phyloP scores from a whole-genome alignment of 2,113 vertebrate genomes.

The Vulpes lagopus region DNA sequence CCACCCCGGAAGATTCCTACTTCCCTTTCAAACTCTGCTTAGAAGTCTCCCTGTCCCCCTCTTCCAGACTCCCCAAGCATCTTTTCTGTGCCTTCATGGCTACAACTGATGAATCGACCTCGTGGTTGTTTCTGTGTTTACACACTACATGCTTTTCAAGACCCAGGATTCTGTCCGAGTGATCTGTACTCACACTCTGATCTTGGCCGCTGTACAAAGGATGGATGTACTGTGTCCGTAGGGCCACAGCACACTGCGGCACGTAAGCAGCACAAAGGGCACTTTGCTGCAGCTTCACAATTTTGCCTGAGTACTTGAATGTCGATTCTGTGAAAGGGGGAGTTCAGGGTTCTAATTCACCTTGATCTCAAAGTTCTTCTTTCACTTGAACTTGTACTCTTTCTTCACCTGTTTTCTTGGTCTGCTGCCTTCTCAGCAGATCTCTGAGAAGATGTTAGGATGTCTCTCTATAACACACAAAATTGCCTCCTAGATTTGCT shows the following conservation, averaged over 20 bases:
- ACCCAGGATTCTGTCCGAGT: neutral
- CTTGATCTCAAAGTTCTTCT: neutral
- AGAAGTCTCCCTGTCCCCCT: neutral
- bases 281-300: neutral
- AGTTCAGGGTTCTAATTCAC: neutral
- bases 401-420: neutral
- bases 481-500: neutral
- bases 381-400: neutral
- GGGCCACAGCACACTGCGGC: rapidly evolving
- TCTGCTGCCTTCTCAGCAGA: neutral
- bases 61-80: neutral
- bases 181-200: neutral
- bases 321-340: neutral
- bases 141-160: neutral
- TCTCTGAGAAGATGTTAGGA: neutral
- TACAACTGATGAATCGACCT: neutral
- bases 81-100: neutral
- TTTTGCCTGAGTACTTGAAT: neutral
- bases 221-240: rapidly evolving
- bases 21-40: neutral
- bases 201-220: neutral
- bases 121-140: neutral
- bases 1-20: neutral
- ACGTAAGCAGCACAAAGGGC: neutral
- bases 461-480: neutral